Evolutionary conservation across 2,797 vertebrate genomes (phyloP), one percentile per base, ranked within the genome.

Genomic region (Odontamblyopus rebecca): DNA sequence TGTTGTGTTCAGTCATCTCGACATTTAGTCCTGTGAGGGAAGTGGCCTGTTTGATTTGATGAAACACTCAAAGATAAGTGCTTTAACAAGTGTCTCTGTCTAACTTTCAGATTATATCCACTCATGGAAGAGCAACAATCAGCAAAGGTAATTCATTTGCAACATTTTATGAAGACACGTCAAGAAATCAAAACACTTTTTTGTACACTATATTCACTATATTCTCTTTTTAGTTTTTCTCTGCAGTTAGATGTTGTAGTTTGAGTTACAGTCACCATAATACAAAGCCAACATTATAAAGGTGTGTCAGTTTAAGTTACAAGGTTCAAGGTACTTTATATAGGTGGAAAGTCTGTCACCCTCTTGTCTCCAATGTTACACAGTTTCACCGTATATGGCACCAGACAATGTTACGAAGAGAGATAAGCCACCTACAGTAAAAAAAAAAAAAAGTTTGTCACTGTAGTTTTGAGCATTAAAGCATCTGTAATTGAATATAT

Each of bases 121-220:
- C 92, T 84, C 95, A 95, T 72, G 93, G 95, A 87, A 95, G 95
- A 89, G 88, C 94, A 87, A 91, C 93, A 75, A 92, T 92, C 75
- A 91, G 95, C 84, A 98, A 96, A 97, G 97, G 98, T 97, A 92
- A 93, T 51, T 65, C 19, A 50, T 41, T 61, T 4, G 41, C 61
- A 44, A 50, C 41, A 27, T 65, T 65, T 48, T 27, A 16, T 30
- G 15, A 30, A 60, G 27, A 16, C 27, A 30, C 27, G 6, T 16
- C 12, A 16, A 30, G 27, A 12, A 57, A 13, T 26, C 8, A 56
- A 23, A 53, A 53, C 16, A 53, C 35, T 38, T 38, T 38, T 54
- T 6, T 54, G 51, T 54, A 8, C 35, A 38, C 13, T 48, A 48
- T 16, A 48, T 48, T 48, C 35, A 38, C 13, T 48, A 48, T 16